These are phyloP conservation scores for Xerus rutilus DNA, from an alignment of 2,797 vertebrate genomes.

Conservation along the genomic window DNA sequence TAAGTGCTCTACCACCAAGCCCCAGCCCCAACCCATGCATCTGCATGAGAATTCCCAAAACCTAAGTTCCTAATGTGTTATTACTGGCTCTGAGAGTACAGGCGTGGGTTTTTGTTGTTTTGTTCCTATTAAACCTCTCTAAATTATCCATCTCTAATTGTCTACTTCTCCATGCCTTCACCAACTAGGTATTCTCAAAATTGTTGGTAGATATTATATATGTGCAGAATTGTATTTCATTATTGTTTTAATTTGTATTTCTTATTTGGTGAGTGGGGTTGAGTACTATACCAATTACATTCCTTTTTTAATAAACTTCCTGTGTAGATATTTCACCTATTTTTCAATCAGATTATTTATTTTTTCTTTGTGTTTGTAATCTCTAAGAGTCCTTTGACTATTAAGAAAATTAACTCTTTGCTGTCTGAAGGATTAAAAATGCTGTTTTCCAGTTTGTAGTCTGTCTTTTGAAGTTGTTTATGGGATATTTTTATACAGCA, in stretches of 20 bases:
- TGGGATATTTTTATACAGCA: not conserved
- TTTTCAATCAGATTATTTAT: conserved; percentile 24
- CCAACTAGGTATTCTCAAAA: not conserved
- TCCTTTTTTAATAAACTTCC: not conserved
- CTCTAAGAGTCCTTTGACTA: not conserved
- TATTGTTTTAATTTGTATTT: conserved; percentile 20
- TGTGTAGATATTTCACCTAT: not conserved
- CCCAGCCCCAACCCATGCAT: too few species aligned
- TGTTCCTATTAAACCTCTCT: not conserved
- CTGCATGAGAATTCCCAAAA: not conserved
- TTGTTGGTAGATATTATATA: not conserved
- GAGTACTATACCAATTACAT: not conserved
- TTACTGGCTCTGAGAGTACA: not conserved
- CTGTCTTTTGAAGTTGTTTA: not conserved
- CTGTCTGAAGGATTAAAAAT: not conserved
- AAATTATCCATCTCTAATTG: not conserved
- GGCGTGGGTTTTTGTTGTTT: not conserved
- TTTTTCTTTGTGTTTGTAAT: not conserved
- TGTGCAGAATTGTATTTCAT: not conserved
- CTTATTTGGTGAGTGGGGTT: not conserved
- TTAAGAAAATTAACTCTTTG: conserved; percentile 26
- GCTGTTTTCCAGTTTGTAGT: not conserved
- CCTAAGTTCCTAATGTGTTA: not conserved
- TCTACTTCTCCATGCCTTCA: not conserved
- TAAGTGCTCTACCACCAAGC: too few species aligned